These are phyloP conservation scores for Illadopsis cleaveri DNA, from an alignment of 2,113 vertebrate genomes.

Conservation along the genomic window DNA sequence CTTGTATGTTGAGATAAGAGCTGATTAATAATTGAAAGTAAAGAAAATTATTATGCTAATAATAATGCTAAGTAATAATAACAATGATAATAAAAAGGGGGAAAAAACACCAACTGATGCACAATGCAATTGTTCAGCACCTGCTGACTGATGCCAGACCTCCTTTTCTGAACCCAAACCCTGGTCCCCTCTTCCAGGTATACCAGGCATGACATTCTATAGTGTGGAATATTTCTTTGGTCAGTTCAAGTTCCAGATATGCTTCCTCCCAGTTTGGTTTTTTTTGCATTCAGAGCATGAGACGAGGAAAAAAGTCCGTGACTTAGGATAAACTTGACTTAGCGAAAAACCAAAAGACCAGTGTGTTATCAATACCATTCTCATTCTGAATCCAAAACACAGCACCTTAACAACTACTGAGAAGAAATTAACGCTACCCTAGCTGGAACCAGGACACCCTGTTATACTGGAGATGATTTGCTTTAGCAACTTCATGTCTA, in stretches of 20 bases:
- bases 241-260: not conserved
- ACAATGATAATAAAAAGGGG: not conserved
- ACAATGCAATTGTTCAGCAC: not conserved
- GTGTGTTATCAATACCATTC: not conserved
- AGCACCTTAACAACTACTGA: not conserved
- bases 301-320: not conserved
- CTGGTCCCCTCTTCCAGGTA: not conserved
- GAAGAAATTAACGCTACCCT: not conserved
- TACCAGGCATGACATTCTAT: not conserved
- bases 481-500: not conserved
- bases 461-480: not conserved
- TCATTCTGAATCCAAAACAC: not conserved
- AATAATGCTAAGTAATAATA: not conserved
- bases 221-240: not conserved
- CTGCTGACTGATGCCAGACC: fast-evolving
- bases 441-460: not conserved
- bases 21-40: not conserved
- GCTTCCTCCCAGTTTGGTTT: not conserved
- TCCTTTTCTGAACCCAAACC: not conserved
- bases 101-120: fast-evolving
- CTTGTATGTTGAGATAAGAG: not conserved
- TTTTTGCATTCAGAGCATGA: not conserved
- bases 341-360: not conserved
- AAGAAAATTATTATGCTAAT: not conserved
- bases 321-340: not conserved